Evolutionary conservation across 2,888 invertebrate species (phyloP).

Genomic region (Athalia rosae): DNA sequence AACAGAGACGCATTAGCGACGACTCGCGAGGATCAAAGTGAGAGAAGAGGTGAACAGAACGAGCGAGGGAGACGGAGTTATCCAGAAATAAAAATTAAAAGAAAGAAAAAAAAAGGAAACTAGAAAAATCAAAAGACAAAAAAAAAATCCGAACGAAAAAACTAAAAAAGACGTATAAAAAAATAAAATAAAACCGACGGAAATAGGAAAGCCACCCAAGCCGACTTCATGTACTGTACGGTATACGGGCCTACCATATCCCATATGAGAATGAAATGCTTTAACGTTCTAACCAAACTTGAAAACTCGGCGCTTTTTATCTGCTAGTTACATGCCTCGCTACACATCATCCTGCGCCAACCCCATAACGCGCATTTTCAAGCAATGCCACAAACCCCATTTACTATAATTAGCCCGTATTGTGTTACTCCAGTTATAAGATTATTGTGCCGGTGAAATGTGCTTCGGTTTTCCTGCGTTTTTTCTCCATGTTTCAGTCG

Average conservation of each 20-base stretch:
- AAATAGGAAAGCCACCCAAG: slow-evolving; percentile 70
- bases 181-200: slow-evolving; percentile 60
- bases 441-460: slow-evolving; percentile 68
- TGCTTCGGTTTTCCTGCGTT: slow-evolving; percentile 66
- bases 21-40: slow-evolving; percentile 65
- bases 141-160: slow-evolving; percentile 65
- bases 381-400: slow-evolving; percentile 25
- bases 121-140: slow-evolving; percentile 56
- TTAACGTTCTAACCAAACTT: slow-evolving; percentile 40
- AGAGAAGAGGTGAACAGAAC: slow-evolving; percentile 36
- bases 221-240: slow-evolving; percentile 47
- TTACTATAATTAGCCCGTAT: slow-evolving; percentile 70
- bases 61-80: slow-evolving; percentile 48
- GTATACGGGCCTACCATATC: neutral
- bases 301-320: slow-evolving; percentile 54
- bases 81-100: no score
- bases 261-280: slow-evolving; percentile 31
- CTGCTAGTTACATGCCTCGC: slow-evolving; percentile 62
- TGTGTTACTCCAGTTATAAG: slow-evolving; percentile 68
- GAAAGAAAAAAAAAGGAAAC: no score
- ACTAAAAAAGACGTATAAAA: slow-evolving; percentile 36
- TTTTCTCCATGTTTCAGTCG: neutral
- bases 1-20: slow-evolving; percentile 70
- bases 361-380: neutral
- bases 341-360: neutral